Percentiles rank a stretch among this genome's conserved stretches.
phyloP scores from a whole-genome alignment of 2,797 vertebrate species.

The Fundulus diaphanus region DNA sequence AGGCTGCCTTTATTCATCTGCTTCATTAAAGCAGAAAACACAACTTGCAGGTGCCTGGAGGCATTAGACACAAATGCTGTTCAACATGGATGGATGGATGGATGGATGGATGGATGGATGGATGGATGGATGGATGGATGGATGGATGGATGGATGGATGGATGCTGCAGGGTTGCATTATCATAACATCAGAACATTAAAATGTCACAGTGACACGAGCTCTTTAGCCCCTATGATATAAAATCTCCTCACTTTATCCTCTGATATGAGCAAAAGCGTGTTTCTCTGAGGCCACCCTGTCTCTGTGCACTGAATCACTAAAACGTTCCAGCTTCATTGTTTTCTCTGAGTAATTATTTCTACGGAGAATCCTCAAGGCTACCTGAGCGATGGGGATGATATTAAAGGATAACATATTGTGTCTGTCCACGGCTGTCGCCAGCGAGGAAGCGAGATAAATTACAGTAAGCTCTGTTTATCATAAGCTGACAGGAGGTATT shows the following conservation, averaged over 20 bases:
- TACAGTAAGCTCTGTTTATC: neutral
- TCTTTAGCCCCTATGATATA: neutral
- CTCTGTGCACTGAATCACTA: neutral
- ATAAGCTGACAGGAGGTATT: neutral
- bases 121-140: conserved; percentile 2
- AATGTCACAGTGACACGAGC: neutral
- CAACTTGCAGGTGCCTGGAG: conserved; percentile 17
- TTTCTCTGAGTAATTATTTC: neutral
- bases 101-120: neutral
- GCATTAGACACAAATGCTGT: conserved; percentile 35
- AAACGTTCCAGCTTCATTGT: conserved; percentile 2
- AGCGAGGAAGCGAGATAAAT: conserved; percentile 1
- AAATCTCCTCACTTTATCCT: neutral
- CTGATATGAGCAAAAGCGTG: neutral
- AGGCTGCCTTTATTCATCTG: conserved; percentile 24
- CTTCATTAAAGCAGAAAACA: conserved; percentile 19
- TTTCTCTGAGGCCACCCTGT: neutral
- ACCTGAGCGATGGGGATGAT: neutral
- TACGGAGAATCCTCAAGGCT: neutral
- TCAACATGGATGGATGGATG: conserved; percentile 2
- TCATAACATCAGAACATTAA: neutral
- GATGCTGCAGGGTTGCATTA: neutral
- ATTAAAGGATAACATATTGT: conserved; percentile 4
- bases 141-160: conserved; percentile 2
- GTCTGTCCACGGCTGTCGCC: conserved; percentile 2